phyloP scores from a whole-genome alignment of 1,140 invertebrate species.

The Macrostomum lignano region DNA sequence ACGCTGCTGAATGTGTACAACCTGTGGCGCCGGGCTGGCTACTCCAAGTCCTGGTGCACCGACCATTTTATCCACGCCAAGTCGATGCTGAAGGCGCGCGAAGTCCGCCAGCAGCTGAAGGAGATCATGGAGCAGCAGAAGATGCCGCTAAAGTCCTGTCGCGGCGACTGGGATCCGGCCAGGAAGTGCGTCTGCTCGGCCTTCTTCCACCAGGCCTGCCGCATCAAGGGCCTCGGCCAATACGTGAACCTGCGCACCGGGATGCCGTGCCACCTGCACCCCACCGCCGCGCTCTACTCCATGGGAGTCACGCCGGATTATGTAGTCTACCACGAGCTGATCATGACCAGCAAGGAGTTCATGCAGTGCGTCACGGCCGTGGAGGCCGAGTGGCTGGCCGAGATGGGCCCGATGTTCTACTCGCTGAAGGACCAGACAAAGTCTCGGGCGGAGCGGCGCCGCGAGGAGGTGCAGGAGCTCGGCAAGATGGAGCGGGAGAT shows the following conservation, averaged over 20 bases:
- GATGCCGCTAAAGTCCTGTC: conserved; percentile 59
- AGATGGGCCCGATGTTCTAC: conserved; percentile 96
- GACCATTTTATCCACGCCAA: conserved; percentile 94
- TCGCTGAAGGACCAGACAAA: conserved; percentile 38
- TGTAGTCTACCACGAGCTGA: conserved; percentile 79
- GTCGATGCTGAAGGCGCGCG: conserved; percentile 85
- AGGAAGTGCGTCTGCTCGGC: conserved; percentile 92
- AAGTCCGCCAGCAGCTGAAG: conserved; percentile 77
- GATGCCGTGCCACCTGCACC: conserved; percentile 94
- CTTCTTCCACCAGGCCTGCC: conserved; percentile 68
- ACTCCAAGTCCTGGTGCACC: conserved; percentile 72
- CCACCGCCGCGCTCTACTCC: conserved; percentile 83
- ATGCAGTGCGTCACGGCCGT: conserved; percentile 99
- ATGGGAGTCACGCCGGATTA: conserved; percentile 92
- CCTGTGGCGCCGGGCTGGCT: conserved; percentile 81
- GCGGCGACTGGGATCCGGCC: conserved; percentile 85
- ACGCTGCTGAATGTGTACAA: conserved; percentile 87
- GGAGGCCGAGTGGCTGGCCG: conserved; percentile 85
- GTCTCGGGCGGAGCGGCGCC: background rate
- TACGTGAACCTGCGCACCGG: conserved; percentile 91
- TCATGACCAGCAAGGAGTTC: conserved; percentile 85
- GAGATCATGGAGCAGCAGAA: conserved; percentile 90
- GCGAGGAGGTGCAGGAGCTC: background rate
- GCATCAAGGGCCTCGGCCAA: conserved; percentile 60
- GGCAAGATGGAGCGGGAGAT: conserved; percentile 5